Evolutionary conservation across 2,113 vertebrate species (phyloP), one percentile per base, ranked within the genome.

Genomic region (Leucoraja erinaceus): DNA sequence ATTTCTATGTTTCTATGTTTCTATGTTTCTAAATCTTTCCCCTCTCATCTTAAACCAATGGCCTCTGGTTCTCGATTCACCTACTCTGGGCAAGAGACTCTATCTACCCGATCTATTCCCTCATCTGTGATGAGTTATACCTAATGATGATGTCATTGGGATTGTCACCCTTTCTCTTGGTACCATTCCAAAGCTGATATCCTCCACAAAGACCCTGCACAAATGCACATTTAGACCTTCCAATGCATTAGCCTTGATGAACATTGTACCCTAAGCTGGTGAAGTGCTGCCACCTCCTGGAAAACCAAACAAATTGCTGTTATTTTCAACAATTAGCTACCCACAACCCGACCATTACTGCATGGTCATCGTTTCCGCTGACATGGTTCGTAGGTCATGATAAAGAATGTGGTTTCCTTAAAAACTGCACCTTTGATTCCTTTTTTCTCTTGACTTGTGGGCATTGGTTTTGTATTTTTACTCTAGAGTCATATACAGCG

Each of bases 251-350:
- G 14, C 56, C n/a, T 88, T 63, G 0, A 66, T 88, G 59, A n/a
- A 88, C 7, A n/a, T 66, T 88, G 61, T 28, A 88, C 16, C 5
- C 61, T n/a, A 91, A 72, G 68, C 31, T 72, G 90, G 90, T 91
- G 14, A 54, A 38, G 54, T 74, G 31, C 3, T 91, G 90, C 33
- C 90, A 91, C 90, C 90, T 74, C 16, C 31, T 91, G 90, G 90
- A 22, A 70, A 38, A 70, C 9, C 38, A 28, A 91, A 33, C 68
- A 91, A 91, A 9, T 91, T 63, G 25, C 59, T 0, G 22, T 72
- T 72, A 14, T 20, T 72, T 91, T 91, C 68, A 72, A 72, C 68
- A 54, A 72, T 72, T 54, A 47, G 38, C 3, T 47, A 47, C 38
- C 38, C 38, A 47, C 38, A 47, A 22, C 4, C 22, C 4, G 3